phyloP scores from a whole-genome alignment of 2,888 invertebrate genomes.

The Brachylomia viminalis region DNA sequence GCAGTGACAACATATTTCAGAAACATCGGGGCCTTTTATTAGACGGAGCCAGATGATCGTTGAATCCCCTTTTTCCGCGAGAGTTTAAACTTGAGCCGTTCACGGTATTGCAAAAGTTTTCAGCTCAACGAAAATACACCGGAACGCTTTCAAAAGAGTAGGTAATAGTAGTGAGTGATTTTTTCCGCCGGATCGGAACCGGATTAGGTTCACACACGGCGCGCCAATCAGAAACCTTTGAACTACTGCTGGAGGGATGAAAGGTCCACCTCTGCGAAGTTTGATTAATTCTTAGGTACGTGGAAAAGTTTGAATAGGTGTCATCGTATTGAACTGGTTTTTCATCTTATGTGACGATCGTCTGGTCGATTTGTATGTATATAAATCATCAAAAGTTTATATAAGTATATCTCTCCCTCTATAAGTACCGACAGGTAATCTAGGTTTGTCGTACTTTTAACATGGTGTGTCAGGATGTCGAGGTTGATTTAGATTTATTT shows the following conservation, averaged over 20 bases:
- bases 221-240: slow-evolving; percentile 83
- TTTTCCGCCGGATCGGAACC: slow-evolving; percentile 76
- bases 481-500: too few species aligned
- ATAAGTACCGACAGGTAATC: too few species aligned
- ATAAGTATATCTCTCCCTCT: too few species aligned
- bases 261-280: slow-evolving; percentile 47
- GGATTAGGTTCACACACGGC: slow-evolving; percentile 84
- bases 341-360: not conserved
- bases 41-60: slow-evolving; percentile 86
- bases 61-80: slow-evolving; percentile 79
- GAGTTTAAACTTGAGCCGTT: slow-evolving; percentile 85
- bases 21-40: slow-evolving; percentile 86
- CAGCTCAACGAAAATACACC: slow-evolving; percentile 89
- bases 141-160: slow-evolving; percentile 90
- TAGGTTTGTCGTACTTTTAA: too few species aligned
- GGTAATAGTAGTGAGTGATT: slow-evolving; percentile 79
- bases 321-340: slow-evolving; percentile 7
- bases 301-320: slow-evolving; percentile 37
- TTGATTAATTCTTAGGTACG: slow-evolving; percentile 49
- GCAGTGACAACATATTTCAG: slow-evolving; percentile 89
- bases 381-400: too few species aligned
- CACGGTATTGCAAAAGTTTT: slow-evolving; percentile 89
- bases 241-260: slow-evolving; percentile 68
- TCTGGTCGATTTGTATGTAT: not conserved
- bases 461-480: too few species aligned